Conservation (phyloP, 2,113 vertebrate genomes). For the Platysteira castanea region DNA sequence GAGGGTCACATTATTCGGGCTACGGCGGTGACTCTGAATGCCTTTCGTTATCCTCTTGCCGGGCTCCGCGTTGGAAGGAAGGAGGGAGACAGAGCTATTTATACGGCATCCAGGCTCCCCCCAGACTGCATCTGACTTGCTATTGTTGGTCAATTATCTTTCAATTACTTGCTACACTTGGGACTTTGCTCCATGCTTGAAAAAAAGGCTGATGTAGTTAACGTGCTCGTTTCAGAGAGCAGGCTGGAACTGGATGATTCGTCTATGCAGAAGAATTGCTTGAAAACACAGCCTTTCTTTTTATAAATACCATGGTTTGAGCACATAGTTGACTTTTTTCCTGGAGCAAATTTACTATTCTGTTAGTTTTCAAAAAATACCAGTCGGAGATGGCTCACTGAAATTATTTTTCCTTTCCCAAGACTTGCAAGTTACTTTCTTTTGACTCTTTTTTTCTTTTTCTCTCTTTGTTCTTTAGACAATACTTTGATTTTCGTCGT, state of each 20-base stretch:
- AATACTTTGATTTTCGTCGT: neutral
- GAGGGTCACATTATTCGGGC: neutral
- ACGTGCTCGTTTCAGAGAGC: neutral
- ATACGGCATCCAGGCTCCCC: neutral
- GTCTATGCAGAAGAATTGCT: neutral
- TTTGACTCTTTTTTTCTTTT: neutral
- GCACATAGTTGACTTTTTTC: neutral
- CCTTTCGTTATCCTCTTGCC: neutral
- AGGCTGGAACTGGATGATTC: neutral
- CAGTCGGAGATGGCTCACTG: neutral
- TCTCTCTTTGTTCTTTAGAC: neutral
- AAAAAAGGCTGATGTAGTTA: neutral
- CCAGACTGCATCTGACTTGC: neutral
- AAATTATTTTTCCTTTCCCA: neutral
- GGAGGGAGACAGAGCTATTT: neutral
- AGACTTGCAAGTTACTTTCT: neutral
- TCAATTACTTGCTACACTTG: neutral
- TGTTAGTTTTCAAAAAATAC: neutral
- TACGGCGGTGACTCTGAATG: neutral
- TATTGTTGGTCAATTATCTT: constrained; percentile 8
- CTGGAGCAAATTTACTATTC: neutral
- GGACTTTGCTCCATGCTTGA: neutral
- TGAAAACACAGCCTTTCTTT: neutral
- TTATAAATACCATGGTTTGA: neutral
- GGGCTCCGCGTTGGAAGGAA: neutral